These are phyloP conservation scores for Helobdella robusta DNA, from an alignment of 2,888 invertebrate genomes.

Conservation along the genomic window DNA sequence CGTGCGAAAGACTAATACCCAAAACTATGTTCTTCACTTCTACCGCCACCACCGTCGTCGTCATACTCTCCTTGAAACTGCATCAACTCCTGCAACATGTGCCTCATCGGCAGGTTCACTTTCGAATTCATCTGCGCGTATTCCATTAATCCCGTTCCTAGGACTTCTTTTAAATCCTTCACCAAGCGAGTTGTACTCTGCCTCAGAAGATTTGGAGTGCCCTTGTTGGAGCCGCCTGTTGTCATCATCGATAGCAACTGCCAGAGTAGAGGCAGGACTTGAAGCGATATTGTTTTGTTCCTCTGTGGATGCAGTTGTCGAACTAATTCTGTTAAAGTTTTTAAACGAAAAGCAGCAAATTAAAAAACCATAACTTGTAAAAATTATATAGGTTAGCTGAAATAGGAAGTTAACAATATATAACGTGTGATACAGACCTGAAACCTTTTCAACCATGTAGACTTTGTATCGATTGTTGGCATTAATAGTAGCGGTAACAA, in stretches of 20 bases:
- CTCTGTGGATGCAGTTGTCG: conserved; percentile 39
- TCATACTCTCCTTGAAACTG: background rate
- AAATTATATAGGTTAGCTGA: background rate
- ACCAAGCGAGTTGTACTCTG: conserved; percentile 18
- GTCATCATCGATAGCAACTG: conserved; percentile 34
- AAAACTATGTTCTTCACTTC: background rate
- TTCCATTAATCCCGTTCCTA: conserved; percentile 30
- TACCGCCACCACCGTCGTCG: background rate
- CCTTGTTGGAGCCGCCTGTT: conserved; percentile 14
- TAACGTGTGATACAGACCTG: conserved; percentile 39
- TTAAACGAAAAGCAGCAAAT: background rate
- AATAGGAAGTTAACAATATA: background rate
- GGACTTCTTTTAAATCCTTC: conserved; percentile 25
- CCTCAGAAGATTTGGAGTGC: background rate
- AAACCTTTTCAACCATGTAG: conserved; percentile 45
- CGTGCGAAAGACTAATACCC: too few species aligned
- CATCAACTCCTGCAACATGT: conserved; percentile 27
- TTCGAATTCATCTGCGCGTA: conserved; percentile 31
- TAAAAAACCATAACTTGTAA: background rate
- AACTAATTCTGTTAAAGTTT: conserved; percentile 40
- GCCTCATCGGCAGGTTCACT: conserved; percentile 28
- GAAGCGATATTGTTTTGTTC: conserved; percentile 43
- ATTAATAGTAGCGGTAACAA: conserved; percentile 43
- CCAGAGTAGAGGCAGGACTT: conserved; percentile 47
- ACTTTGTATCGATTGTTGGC: conserved; percentile 46